Evolutionary conservation across 2,113 vertebrate genomes (phyloP).

Genomic region (Cryptomyrus ogoouensis): DNA sequence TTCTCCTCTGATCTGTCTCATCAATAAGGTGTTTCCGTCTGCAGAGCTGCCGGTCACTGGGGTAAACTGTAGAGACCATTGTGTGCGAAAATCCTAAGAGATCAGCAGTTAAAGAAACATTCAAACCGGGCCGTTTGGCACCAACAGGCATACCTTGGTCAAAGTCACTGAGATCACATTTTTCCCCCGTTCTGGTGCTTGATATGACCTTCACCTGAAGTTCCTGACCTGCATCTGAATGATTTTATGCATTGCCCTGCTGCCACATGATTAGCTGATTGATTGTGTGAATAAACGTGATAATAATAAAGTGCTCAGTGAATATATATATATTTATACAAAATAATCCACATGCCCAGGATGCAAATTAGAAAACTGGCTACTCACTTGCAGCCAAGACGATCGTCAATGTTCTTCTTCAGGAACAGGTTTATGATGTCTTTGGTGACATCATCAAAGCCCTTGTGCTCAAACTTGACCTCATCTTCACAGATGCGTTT

Average conservation of each 20-base stretch:
- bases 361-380: not conserved
- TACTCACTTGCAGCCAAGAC: slow-evolving; percentile 81
- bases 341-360: not conserved
- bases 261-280: not conserved
- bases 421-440: slow-evolving; percentile 80
- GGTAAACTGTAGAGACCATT: not conserved
- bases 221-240: not conserved
- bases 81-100: not conserved
- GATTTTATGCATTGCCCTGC: not conserved
- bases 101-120: not conserved
- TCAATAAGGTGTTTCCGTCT: not conserved
- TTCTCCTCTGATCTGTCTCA: not conserved
- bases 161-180: not conserved
- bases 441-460: slow-evolving; percentile 72
- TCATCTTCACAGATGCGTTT: slow-evolving; percentile 80
- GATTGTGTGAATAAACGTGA: not conserved
- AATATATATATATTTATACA: not conserved
- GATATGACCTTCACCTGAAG: not conserved
- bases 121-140: not conserved
- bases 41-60: not conserved
- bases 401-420: slow-evolving; percentile 76
- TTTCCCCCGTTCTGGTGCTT: not conserved
- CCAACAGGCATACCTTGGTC: not conserved
- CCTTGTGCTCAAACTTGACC: slow-evolving; percentile 71
- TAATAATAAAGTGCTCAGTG: not conserved